Base-by-base conservation (phyloP, 2,797 vertebrate species). In the Pachyuromys duprasi region DNA sequence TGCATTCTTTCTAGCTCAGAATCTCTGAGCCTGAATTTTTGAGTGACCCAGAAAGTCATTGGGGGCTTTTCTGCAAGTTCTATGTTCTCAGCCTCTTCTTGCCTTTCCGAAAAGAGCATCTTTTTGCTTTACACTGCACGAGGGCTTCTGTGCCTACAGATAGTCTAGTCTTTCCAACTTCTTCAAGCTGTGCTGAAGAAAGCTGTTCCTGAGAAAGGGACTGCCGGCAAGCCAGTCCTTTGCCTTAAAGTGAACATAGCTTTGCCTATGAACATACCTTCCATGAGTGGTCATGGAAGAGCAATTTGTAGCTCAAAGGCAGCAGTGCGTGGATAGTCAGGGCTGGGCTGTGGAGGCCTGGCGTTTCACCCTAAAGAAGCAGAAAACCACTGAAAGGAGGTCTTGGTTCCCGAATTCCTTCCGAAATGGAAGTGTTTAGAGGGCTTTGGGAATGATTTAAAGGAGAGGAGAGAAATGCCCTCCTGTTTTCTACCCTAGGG, bases 211-310 rank as follows among this genome's bases (percentile, higher is more conserved):
- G 94, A 87, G 93, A 96, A n/a, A 92, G 92, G 94, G 96, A 95
- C 83, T 97, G 90, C 45, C 7, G 7, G 93, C 97, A 95, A 97
- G 96, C 89, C 83, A 79, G 63, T 86, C 69, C 36, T 96, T 96
- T 93, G n/a, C 62, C 95, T 97, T 96, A 95, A 97, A 98, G 95
- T 97, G 98, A 97, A 97, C 96, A 96, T 96, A 97, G 74, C 67
- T 81, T 97, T 95, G 95, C 80, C 98, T 42, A 96, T 96, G 98
- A 97, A 97, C 96, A 96, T 96, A 97, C 69, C 67, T 81, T 97
- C 96, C 97, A 95, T 98, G 98, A 98, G 98, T 98, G 98, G 98
- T 98, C 97, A 98, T 83, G 94, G 96, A 89, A 97, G 97, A 97
- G 79, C 96, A 96, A 96, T 98, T 96, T 98, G 97, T 92, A 96